Conservation (phyloP, 2,888 invertebrate genomes). For the Xanthia icteritia region DNA sequence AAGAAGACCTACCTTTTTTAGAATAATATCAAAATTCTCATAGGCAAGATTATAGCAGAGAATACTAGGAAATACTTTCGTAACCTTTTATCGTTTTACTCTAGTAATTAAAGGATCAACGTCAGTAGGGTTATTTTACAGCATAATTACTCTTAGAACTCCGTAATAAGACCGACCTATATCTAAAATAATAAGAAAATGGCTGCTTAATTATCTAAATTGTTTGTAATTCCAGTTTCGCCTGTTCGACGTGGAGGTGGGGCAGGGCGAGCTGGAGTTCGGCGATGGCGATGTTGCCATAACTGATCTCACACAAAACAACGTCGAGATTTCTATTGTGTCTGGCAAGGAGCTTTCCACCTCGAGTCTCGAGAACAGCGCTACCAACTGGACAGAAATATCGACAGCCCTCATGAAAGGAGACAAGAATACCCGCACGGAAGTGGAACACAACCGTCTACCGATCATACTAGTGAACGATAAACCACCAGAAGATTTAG, state of each 20-base stretch:
- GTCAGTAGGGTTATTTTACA: conserved; percentile 5
- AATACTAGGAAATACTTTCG: conserved; percentile 7
- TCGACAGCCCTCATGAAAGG: conserved; percentile 74
- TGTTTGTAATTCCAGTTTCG: conserved; percentile 71
- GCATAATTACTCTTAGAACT: conserved; percentile 11
- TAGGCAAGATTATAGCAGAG: neutral
- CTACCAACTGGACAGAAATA: conserved; percentile 74
- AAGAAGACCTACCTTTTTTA: neutral
- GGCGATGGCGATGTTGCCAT: conserved; percentile 74
- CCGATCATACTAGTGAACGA: conserved; percentile 87
- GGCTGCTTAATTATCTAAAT: neutral
- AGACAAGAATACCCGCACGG: conserved; percentile 67
- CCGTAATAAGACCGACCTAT: neutral
- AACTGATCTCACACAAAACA: conserved; percentile 76
- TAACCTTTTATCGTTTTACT: neutral
- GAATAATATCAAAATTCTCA: conserved; percentile 13
- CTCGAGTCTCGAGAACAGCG: conserved; percentile 72
- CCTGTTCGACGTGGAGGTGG: conserved; percentile 84
- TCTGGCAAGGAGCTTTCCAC: conserved; percentile 77
- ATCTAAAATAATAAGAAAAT: conserved; percentile 11
- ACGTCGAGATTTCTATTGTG: conserved; percentile 77
- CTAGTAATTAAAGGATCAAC: conserved; percentile 2
- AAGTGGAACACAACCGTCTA: conserved; percentile 70
- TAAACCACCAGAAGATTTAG: conserved; percentile 84
- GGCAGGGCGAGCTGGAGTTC: conserved; percentile 68